Percentiles rank a stretch among this genome's conserved stretches.
Evolutionary conservation across 2,113 vertebrate genomes (phyloP).

Genomic region (Rousettus leschenaultii): DNA sequence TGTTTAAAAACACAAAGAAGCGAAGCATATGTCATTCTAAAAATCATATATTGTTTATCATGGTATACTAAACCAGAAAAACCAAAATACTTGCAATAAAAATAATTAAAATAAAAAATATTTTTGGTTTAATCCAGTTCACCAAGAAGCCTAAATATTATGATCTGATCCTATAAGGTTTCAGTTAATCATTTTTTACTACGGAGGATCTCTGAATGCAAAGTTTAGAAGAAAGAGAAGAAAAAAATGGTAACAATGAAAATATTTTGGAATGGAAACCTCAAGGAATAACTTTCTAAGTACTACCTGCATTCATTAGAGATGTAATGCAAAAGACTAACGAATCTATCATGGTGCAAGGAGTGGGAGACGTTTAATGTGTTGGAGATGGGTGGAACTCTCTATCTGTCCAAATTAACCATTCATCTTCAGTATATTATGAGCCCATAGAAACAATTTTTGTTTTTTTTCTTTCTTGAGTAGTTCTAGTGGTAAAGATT

Average conservation of each 20-base stretch:
- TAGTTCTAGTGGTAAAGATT: slow-evolving; percentile 1
- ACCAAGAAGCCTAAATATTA: slow-evolving; percentile 1
- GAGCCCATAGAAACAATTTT: background rate
- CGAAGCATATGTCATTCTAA: background rate
- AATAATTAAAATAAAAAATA: background rate
- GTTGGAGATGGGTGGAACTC: background rate
- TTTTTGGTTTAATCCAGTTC: background rate
- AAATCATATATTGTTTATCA: slow-evolving; percentile 6
- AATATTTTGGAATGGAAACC: background rate
- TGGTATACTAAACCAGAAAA: background rate
- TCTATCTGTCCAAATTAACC: background rate
- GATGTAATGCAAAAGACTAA: background rate
- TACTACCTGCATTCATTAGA: background rate
- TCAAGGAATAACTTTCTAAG: background rate
- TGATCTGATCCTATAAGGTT: background rate
- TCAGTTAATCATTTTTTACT: background rate
- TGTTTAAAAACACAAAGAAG: background rate
- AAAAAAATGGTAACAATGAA: background rate
- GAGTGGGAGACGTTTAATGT: background rate
- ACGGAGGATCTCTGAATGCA: background rate
- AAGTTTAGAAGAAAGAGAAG: background rate
- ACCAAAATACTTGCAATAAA: background rate
- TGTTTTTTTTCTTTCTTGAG: background rate
- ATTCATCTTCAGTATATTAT: background rate
- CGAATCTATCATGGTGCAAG: background rate